Evolutionary conservation across 2,113 vertebrate genomes (phyloP).

Genomic region (Cepphus grylle): DNA sequence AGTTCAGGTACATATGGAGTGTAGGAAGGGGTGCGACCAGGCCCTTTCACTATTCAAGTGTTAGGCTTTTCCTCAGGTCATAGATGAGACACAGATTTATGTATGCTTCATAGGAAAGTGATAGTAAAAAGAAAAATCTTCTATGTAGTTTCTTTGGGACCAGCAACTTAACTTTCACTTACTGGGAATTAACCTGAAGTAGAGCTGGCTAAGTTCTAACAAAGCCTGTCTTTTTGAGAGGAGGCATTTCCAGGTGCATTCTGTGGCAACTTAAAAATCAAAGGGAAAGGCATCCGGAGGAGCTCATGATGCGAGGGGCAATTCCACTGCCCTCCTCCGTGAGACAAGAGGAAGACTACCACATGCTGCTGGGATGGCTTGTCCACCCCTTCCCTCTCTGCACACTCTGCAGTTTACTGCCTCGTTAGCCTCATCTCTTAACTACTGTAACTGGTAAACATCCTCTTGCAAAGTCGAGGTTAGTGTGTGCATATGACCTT

Average conservation of each 20-base stretch:
- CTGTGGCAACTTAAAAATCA: background rate
- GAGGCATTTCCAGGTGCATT: background rate
- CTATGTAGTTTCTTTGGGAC: background rate
- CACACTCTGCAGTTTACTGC: background rate
- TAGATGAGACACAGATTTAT: background rate
- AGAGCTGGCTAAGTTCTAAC: background rate
- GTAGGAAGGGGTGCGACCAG: background rate
- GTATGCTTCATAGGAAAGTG: background rate
- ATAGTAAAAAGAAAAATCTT: background rate
- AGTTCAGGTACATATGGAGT: background rate
- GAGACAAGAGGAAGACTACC: background rate
- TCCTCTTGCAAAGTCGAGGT: background rate
- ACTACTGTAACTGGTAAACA: background rate
- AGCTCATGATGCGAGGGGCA: background rate
- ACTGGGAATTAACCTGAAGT: background rate
- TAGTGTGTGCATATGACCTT: background rate
- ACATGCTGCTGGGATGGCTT: accelerated
- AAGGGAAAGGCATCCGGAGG: background rate
- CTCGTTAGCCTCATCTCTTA: background rate
- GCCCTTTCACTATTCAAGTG: background rate
- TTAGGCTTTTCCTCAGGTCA: background rate
- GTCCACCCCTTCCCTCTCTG: background rate
- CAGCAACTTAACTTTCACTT: background rate
- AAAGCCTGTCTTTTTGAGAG: background rate
- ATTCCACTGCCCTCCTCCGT: background rate